phyloP scores from a whole-genome alignment of 2,113 vertebrate genomes.

The Nothoprocta pentlandii region DNA sequence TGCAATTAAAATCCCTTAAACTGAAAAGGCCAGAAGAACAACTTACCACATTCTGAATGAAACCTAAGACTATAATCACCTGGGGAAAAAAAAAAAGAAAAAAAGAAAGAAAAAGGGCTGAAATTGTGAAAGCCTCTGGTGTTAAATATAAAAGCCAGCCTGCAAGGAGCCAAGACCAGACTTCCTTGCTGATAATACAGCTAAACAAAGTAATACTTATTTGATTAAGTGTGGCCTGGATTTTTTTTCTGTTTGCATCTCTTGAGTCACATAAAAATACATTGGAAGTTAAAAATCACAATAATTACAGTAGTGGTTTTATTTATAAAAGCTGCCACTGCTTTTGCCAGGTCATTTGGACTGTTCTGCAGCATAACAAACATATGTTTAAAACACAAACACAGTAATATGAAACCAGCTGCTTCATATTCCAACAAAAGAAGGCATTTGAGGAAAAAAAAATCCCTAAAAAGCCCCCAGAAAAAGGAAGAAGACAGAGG shows the following conservation, averaged over 20 bases:
- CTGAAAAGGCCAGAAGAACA: neutral
- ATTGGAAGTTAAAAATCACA: conserved; percentile 10
- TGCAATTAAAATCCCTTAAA: neutral
- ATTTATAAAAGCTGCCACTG: conserved; percentile 27
- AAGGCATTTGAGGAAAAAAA: neutral
- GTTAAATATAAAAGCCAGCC: conserved; percentile 26
- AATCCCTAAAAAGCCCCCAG: neutral
- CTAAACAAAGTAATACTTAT: conserved; percentile 16
- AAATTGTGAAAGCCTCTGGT: conserved; percentile 12
- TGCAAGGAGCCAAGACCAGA: conserved; percentile 15
- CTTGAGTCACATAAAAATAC: neutral
- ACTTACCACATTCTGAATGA: neutral
- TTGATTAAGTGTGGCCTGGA: neutral
- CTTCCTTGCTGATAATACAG: conserved; percentile 17
- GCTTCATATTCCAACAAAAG: neutral
- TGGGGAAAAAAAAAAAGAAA: conserved; percentile 26
- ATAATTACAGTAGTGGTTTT: conserved; percentile 8
- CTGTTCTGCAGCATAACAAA: conserved; percentile 29
- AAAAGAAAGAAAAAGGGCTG: conserved; percentile 1
- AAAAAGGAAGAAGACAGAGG: neutral
- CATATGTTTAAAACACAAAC: conserved; percentile 32
- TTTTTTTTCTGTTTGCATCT: conserved; percentile 29
- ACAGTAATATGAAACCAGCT: neutral
- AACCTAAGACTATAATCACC: neutral
- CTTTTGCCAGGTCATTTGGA: conserved; percentile 26